These are phyloP conservation scores for Halictus rubicundus DNA, from an alignment of 1,140 invertebrate genomes.

Conservation along the genomic window DNA sequence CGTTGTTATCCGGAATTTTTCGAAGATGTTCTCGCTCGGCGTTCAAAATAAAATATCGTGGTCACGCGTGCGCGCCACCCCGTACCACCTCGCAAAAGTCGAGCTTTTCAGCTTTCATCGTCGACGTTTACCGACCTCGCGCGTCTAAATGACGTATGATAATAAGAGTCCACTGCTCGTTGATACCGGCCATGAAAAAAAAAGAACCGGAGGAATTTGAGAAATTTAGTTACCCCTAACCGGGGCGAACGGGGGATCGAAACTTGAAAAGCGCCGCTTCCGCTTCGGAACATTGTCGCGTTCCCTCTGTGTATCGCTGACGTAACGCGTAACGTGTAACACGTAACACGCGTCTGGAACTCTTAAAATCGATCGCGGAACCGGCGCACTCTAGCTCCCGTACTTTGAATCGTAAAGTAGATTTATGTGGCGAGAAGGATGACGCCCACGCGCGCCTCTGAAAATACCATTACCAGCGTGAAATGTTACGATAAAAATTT, in stretches of 20 bases:
- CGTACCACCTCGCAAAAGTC: not conserved
- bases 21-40: not conserved
- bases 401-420: not conserved
- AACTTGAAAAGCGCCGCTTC: not conserved
- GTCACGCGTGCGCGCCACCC: not conserved
- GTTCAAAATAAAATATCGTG: not conserved
- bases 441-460: not conserved
- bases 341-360: too few relatives aligned
- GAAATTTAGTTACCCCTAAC: slow-evolving; percentile 5
- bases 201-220: not conserved
- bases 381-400: not conserved
- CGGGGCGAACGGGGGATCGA: too few relatives aligned
- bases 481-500: not conserved
- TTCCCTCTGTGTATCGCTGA: not conserved
- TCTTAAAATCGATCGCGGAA: slow-evolving; percentile 4
- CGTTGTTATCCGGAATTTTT: too few relatives aligned
- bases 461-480: not conserved
- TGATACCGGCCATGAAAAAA: not conserved
- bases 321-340: not conserved
- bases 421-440: not conserved
- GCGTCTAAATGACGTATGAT: slow-evolving; percentile 16
- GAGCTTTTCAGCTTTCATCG: not conserved
- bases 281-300: not conserved
- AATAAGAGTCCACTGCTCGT: slow-evolving; percentile 15
- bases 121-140: not conserved